Base-by-base conservation (phyloP, 2,113 vertebrate species). In the Salvelinus sp. region DNA sequence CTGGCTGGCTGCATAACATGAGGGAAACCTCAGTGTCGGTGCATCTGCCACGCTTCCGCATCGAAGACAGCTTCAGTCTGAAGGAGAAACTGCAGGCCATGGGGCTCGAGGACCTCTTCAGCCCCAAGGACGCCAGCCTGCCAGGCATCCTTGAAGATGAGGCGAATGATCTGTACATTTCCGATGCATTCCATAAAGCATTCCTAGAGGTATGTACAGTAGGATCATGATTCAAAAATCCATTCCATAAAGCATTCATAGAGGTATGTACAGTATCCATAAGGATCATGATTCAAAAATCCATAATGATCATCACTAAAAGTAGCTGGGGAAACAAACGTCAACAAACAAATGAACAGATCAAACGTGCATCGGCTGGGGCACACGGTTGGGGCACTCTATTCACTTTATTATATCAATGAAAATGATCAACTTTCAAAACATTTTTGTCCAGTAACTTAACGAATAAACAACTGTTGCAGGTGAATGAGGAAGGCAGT, bases 401-500 rank as follows among this genome's bases (percentile, higher is more conserved):
- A 27, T 27, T 2, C n/a, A 60, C 5, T 9, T 44, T 0, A 44
- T 44, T 44, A 44, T 10, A 44, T 10, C 9, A 12, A 62, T 16
- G 58, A 10, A 22, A 22, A 62, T 22, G 0, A 22, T 23, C 10
- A 4, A 6, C 58, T 62, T 62, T 62, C 20, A 62, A 62, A 22
- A n/a, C 58, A 22, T 62, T 62, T 22, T 6, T 65, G 7, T 30
- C 63, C 25, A 14, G 22, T 28, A 65, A 10, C 22, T 14, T 38
- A 68, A 68, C 18, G 5, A 38, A 68, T 6, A 68, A 33, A 6
- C 1, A 20, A 22, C 44, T 69, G 87, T 30, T 67, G 22, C 86
- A 99, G 97, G 98, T 99, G 62, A 99, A 98, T 0, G 98, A 99
- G 86, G 96, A 98, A 82, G 98, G 98, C 86, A 98, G 96, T 0